phyloP scores from a whole-genome alignment of 2,888 invertebrate species.

The Rhamnusium bicolor region DNA sequence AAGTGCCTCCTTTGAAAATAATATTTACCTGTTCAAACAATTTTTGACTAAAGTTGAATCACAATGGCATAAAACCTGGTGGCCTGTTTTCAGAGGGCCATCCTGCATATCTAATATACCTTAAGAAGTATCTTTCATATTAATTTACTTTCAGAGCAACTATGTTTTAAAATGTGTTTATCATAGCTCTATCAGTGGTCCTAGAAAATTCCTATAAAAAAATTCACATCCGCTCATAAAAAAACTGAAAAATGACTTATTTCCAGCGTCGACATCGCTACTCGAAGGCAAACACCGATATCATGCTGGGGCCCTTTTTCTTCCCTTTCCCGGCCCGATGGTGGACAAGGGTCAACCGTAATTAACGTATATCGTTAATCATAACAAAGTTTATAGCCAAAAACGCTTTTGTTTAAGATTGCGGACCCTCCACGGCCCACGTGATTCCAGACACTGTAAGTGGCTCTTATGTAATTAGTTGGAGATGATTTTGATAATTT shows the following conservation, averaged over 20 bases:
- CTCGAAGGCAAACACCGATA: not conserved
- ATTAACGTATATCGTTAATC: conserved; percentile 65
- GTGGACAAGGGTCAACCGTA: conserved; percentile 63
- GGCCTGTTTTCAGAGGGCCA: no score
- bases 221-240: not conserved
- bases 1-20: no score
- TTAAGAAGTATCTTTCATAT: no score
- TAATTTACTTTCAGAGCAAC: no score
- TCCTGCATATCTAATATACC: no score
- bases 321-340: conserved; percentile 21
- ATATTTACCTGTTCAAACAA: no score
- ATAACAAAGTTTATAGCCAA: conserved; percentile 57
- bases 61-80: no score
- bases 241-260: not conserved
- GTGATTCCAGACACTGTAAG: conserved; percentile 37
- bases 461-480: conserved; percentile 52
- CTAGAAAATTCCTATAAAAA: not conserved
- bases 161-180: no score
- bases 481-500: conserved; percentile 55
- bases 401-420: conserved; percentile 60
- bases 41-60: no score
- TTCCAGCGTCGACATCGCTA: not conserved
- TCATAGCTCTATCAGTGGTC: not conserved
- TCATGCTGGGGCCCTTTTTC: conserved; percentile 20
- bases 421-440: conserved; percentile 44